These are phyloP conservation scores for Neocloeon triangulifer DNA, from an alignment of 1,140 invertebrate genomes.

Conservation along the genomic window DNA sequence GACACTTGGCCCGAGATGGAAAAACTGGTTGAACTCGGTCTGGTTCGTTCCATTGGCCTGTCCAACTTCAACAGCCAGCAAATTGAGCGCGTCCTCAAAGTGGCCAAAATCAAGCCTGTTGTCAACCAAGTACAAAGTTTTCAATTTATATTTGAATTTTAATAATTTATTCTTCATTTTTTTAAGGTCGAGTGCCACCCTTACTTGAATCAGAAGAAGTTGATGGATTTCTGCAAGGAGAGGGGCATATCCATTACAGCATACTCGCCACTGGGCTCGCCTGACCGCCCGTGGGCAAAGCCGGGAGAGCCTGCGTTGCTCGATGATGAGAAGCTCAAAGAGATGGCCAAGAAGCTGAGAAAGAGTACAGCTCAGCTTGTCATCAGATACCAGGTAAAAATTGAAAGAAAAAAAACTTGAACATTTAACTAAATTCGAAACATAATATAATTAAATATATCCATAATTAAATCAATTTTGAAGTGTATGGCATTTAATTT, in stretches of 20 bases:
- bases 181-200: conserved; percentile 74
- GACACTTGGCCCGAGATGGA: conserved; percentile 86
- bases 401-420: no score
- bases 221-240: conserved; percentile 44
- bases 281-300: conserved; percentile 25
- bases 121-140: conserved; percentile 61
- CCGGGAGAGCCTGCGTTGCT: conserved; percentile 16
- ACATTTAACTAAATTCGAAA: no score
- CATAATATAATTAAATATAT: no score
- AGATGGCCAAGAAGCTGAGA: conserved; percentile 17
- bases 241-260: conserved; percentile 46
- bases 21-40: conserved; percentile 40
- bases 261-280: conserved; percentile 58
- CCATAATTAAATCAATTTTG: no score
- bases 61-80: conserved; percentile 81
- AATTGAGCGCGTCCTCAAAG: conserved; percentile 42
- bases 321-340: conserved; percentile 18
- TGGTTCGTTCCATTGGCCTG: conserved; percentile 57
- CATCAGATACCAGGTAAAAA: conserved; percentile 14
- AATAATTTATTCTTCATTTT: no score
- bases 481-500: no score
- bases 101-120: conserved; percentile 46
- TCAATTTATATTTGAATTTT: no score
- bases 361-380: conserved; percentile 23
- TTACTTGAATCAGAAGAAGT: conserved; percentile 53